Percentiles rank a stretch among this genome's conserved stretches.
Conservation (phyloP, 2,888 invertebrate species). For the Stramonita haemastoma region DNA sequence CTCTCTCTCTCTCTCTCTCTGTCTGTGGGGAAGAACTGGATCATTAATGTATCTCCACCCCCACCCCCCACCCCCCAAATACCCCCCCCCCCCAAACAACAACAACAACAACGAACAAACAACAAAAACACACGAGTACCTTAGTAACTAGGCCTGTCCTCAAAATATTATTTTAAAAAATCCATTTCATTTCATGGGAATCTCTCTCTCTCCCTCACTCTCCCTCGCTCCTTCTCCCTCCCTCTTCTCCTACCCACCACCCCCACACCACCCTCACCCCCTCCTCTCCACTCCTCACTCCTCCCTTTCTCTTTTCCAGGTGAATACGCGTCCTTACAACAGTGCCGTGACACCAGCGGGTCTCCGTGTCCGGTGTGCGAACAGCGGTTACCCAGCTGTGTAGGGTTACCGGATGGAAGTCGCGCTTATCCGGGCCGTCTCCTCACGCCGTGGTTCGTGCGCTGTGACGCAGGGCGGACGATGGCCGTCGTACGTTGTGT, state of each 20-base stretch:
- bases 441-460: constrained; percentile 42
- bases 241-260: neutral
- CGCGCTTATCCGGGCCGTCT: constrained; percentile 39
- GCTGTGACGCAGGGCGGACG: constrained; percentile 42
- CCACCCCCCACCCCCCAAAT: no score
- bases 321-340: constrained; percentile 32
- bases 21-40: no score
- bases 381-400: constrained; percentile 46
- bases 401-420: constrained; percentile 31
- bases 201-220: neutral
- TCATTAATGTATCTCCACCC: no score
- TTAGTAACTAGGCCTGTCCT: no score
- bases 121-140: no score
- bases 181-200: no score
- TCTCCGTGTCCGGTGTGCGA: constrained; percentile 47
- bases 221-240: neutral
- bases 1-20: neutral
- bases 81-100: no score
- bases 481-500: constrained; percentile 45
- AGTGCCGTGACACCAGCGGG: neutral
- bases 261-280: no score
- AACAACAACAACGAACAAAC: no score
- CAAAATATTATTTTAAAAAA: no score
- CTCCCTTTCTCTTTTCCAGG: constrained; percentile 19
- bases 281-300: neutral